A percentile compares a stretch with the other conserved stretches of the same genome.
Evolutionary conservation across 2,797 vertebrate species (phyloP).

Genomic region (Danio kyathit): DNA sequence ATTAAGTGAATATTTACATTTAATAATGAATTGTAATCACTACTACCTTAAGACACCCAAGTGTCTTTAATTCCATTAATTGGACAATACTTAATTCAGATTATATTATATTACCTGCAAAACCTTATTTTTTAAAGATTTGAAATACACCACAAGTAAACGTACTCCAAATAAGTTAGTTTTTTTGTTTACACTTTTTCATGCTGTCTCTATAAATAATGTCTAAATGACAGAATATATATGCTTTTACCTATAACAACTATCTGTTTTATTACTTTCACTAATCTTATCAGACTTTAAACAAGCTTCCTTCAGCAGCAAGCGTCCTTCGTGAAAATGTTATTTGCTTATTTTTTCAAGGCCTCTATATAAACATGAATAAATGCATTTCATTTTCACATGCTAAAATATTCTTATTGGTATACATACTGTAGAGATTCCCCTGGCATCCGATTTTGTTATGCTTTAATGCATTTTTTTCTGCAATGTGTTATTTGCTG

Average conservation of each 20-base stretch:
- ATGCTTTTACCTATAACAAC: not conserved
- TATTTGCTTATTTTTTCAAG: not conserved
- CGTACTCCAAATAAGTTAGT: too few relatives aligned
- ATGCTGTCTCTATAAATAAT: too few relatives aligned
- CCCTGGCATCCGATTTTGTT: not conserved
- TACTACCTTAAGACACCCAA: too few relatives aligned
- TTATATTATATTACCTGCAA: too few relatives aligned
- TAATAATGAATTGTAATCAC: too few relatives aligned
- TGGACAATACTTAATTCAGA: too few relatives aligned
- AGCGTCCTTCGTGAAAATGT: not conserved
- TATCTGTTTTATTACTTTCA: not conserved
- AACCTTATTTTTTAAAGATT: too few relatives aligned
- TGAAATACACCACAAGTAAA: too few relatives aligned
- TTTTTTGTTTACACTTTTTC: too few relatives aligned
- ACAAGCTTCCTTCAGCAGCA: not conserved
- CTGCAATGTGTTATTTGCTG: not conserved
- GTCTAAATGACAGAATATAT: too few relatives aligned
- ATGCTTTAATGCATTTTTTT: not conserved
- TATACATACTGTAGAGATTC: not conserved
- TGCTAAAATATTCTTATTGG: not conserved
- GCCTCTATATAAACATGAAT: not conserved
- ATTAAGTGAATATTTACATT: too few relatives aligned
- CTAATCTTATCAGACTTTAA: not conserved
- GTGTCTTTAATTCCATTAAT: too few relatives aligned
- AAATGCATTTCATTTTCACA: slow-evolving; percentile 1